These are phyloP conservation scores for Lanius collurio DNA, from an alignment of 2,113 vertebrate genomes.

Conservation along the genomic window DNA sequence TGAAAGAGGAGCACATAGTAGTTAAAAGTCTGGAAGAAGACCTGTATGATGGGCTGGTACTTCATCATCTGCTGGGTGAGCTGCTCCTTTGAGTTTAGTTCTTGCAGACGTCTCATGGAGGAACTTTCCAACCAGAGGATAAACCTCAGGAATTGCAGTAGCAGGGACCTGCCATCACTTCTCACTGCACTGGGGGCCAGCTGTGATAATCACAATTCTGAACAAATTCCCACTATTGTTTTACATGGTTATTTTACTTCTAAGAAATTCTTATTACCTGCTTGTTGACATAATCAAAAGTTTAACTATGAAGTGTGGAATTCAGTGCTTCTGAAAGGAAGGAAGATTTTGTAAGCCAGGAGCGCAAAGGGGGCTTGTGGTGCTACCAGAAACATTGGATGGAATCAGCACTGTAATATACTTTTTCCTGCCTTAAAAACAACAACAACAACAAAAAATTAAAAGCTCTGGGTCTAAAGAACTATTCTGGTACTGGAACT, in stretches of 20 bases:
- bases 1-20: slow-evolving; percentile 87
- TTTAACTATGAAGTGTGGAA: neutral
- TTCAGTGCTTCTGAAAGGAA: neutral
- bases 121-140: neutral
- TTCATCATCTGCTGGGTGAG: slow-evolving; percentile 94
- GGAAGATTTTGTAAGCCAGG: neutral
- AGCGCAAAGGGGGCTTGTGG: neutral
- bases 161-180: neutral
- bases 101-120: neutral
- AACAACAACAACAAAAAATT: rapidly evolving
- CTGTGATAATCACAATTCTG: neutral
- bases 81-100: neutral
- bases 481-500: neutral
- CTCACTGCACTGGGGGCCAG: neutral
- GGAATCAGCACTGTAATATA: neutral
- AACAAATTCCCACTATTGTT: neutral
- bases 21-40: slow-evolving; percentile 90
- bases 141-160: rapidly evolving
- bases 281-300: neutral
- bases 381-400: neutral
- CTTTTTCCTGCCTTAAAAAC: neutral
- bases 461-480: neutral
- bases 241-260: neutral
- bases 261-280: neutral
- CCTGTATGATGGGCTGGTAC: slow-evolving; percentile 89